Percentiles rank a stretch among this genome's conserved stretches.
These are phyloP conservation scores for Drosophila setifemur DNA, from an alignment of 1,140 invertebrate genomes.

Conservation along the genomic window DNA sequence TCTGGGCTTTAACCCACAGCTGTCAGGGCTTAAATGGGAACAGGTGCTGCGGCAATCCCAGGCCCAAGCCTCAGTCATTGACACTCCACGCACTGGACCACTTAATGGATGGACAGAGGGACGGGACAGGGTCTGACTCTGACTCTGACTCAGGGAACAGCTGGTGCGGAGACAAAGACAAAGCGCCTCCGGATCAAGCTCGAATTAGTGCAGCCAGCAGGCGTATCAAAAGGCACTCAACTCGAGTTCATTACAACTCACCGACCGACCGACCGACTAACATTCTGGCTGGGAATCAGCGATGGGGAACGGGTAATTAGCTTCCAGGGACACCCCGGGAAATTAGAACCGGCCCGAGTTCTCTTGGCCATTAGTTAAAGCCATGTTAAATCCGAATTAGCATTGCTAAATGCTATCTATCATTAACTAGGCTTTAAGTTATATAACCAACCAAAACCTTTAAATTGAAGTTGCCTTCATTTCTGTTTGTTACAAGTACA, in stretches of 20 bases:
- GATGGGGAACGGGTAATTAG: constrained; percentile 41
- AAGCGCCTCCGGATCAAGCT: constrained; percentile 42
- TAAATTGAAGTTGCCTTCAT: too few species aligned
- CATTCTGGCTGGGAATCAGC: constrained; percentile 4
- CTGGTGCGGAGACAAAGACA: constrained; percentile 52
- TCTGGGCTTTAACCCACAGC: constrained; percentile 35
- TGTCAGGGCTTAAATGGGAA: constrained; percentile 21
- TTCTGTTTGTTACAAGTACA: too few species aligned
- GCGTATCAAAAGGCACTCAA: constrained; percentile 50
- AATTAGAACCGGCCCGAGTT: constrained; percentile 18
- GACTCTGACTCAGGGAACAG: constrained; percentile 29
- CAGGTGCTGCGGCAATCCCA: constrained; percentile 17
- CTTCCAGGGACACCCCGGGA: constrained; percentile 8
- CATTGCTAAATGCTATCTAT: too few species aligned
- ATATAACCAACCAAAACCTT: too few species aligned
- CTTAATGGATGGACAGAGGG: constrained; percentile 13
- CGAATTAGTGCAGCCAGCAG: constrained; percentile 69
- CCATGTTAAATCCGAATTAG: too few species aligned
- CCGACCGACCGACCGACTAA: not conserved
- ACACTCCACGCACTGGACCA: constrained; percentile 48
- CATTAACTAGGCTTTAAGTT: too few species aligned
- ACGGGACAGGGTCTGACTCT: not conserved
- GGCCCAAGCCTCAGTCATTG: constrained; percentile 46
- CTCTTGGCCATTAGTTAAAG: not conserved
- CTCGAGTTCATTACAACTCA: constrained; percentile 19